Conservation (phyloP, 1,140 invertebrate species). For the Belonocnema kinseyi region DNA sequence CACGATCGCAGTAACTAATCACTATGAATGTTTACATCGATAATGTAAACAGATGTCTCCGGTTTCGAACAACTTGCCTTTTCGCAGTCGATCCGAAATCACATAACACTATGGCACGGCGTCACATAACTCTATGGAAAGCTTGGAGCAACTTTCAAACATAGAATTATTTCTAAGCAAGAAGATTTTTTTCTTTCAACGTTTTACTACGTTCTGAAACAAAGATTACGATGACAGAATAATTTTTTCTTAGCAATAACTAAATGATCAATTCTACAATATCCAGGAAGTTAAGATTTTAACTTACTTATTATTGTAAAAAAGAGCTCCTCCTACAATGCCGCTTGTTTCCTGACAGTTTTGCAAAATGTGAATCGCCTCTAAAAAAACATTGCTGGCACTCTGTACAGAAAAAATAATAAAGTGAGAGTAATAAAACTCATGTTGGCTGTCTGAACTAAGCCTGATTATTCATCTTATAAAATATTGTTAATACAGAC, state of each 20-base stretch:
- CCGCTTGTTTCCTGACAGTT: conserved; percentile 84
- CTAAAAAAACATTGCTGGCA: conserved; percentile 86
- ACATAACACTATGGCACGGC: too few relatives aligned
- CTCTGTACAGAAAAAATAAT: conserved; percentile 77
- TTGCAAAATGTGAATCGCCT: conserved; percentile 87
- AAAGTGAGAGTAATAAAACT: neutral
- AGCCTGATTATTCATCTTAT: conserved; percentile 17
- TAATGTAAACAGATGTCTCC: too few relatives aligned
- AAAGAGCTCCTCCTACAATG: conserved; percentile 84
- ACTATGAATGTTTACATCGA: too few relatives aligned
- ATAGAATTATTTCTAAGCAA: too few relatives aligned
- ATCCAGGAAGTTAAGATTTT: conserved; percentile 29
- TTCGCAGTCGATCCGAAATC: too few relatives aligned
- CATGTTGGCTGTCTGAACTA: conserved; percentile 12
- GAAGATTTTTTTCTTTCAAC: too few relatives aligned
- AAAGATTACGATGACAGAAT: too few relatives aligned
- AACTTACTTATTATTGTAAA: conserved; percentile 88
- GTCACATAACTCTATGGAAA: too few relatives aligned
- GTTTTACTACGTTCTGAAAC: too few relatives aligned
- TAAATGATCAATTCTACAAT: conserved; percentile 30
- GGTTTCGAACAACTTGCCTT: too few relatives aligned
- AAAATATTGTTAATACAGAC: conserved; percentile 69
- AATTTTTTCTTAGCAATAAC: neutral
- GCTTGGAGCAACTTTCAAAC: too few relatives aligned
- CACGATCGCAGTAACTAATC: too few relatives aligned